Percentiles rank a stretch among this genome's conserved stretches.
These are phyloP conservation scores for Troides helena DNA, from an alignment of 2,888 invertebrate genomes.

Conservation along the genomic window DNA sequence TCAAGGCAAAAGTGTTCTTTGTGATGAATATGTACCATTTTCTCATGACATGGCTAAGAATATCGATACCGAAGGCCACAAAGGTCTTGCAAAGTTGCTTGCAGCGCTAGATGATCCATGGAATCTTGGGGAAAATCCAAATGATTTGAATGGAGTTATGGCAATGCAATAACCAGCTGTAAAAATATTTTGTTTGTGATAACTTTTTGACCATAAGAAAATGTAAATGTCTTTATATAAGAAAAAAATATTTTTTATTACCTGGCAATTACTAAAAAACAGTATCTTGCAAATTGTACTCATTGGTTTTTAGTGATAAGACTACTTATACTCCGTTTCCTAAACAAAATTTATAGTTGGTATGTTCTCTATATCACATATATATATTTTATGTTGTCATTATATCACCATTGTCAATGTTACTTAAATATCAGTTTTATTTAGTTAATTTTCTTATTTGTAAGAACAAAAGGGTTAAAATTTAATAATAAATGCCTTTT, in stretches of 20 bases:
- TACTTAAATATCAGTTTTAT: background rate
- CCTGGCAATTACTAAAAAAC: too few relatives aligned
- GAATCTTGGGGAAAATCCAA: constrained; percentile 65
- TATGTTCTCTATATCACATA: too few relatives aligned
- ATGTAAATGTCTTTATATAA: too few relatives aligned
- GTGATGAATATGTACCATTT: constrained; percentile 70
- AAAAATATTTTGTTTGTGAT: background rate
- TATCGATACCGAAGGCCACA: constrained; percentile 70
- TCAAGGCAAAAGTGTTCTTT: constrained; percentile 68
- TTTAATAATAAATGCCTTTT: background rate
- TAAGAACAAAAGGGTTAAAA: background rate
- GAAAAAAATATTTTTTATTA: too few relatives aligned
- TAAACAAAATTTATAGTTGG: too few relatives aligned
- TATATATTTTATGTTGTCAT: too few relatives aligned
- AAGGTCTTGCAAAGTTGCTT: constrained; percentile 62
- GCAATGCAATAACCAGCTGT: constrained; percentile 54
- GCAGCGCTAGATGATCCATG: constrained; percentile 72
- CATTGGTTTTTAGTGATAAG: too few relatives aligned
- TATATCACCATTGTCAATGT: too few relatives aligned
- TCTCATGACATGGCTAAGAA: constrained; percentile 62
- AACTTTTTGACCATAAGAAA: too few relatives aligned
- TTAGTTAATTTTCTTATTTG: background rate
- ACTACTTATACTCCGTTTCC: too few relatives aligned
- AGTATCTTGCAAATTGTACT: too few relatives aligned
- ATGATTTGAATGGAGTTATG: constrained; percentile 51